phyloP scores from a whole-genome alignment of 1,140 invertebrate genomes.

The Agrilus planipennis region DNA sequence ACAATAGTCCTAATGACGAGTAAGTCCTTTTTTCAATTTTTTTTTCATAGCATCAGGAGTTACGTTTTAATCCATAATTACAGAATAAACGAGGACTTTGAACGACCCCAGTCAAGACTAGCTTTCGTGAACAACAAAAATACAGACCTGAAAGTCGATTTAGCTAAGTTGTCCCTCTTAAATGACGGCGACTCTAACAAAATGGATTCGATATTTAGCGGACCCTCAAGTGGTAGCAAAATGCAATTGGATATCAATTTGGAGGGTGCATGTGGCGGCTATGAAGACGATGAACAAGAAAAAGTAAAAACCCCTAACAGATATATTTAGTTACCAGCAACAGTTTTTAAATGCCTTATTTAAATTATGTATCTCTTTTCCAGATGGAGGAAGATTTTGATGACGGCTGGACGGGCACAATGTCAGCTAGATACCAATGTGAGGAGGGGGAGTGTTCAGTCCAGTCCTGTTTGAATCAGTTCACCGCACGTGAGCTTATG shows the following conservation, averaged over 20 bases:
- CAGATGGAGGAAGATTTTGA: slow-evolving; percentile 30
- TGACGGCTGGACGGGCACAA: slow-evolving; percentile 37
- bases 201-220: slow-evolving; percentile 13
- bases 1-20: slow-evolving; percentile 22
- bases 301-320: slow-evolving; percentile 13
- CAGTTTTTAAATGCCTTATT: too few species aligned
- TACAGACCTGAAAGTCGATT: slow-evolving; percentile 25
- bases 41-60: background rate
- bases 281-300: slow-evolving; percentile 15
- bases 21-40: slow-evolving; percentile 6
- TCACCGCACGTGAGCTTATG: slow-evolving; percentile 79
- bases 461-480: slow-evolving; percentile 81
- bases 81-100: slow-evolving; percentile 30
- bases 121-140: slow-evolving; percentile 33
- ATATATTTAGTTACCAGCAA: background rate
- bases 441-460: slow-evolving; percentile 71
- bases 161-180: slow-evolving; percentile 28
- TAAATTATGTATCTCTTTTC: too few species aligned
- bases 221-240: slow-evolving; percentile 1
- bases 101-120: slow-evolving; percentile 39
- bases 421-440: slow-evolving; percentile 52
- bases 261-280: slow-evolving; percentile 16
- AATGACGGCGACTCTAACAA: slow-evolving; percentile 24
- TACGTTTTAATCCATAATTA: slow-evolving; percentile 3
- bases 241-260: slow-evolving; percentile 11